Evolutionary conservation across 2,797 vertebrate species (phyloP), one percentile per base, ranked within the genome.

Genomic region (Paguma larvata): DNA sequence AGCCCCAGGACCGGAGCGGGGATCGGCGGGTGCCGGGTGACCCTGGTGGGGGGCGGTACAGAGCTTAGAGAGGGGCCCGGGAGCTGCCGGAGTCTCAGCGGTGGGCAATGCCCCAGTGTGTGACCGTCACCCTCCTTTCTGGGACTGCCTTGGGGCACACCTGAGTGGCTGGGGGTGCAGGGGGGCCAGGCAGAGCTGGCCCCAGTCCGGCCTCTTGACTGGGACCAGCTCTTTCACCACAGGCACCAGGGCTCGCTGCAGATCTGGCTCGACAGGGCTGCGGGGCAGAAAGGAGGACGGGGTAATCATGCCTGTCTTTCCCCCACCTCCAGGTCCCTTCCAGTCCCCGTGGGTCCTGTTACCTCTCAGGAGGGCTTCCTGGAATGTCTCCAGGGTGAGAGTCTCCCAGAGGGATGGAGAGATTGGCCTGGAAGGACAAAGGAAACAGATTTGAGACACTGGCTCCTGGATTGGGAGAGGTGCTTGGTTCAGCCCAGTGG

Each of bases 221-320:
- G 95, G 93, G 15, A 85, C 85, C 48, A 98, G 92, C 32, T 98
- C 93, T 41, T 70, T 92, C 30, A 41, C 23, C 73, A 98, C 70
- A 0, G 97, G 98, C 41, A 98, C 12, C 25, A 98, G 94, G 41
- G 97, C 94, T 48, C 48, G 93, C 27, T 63, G 95, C 3, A 72
- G 88, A 30, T 65, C 79, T 0, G 13, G 84, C 10, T 72, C 12
- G 6, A 5, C 25, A 3, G 86, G 73, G 32, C 77, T 84, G 51
- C 96, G 97, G 79, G 38, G 67, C 79, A 15, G 6, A 87, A 30
- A 77, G 75, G 79, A 23, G 13, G 46, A 48, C 41, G 30, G 27
- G 84, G 21, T 12, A 14, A 5, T 78, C 38, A 46, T 9, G 16
- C 30, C 21, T 30, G 62, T 56, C 41, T 14, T 13, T 59, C 9